Evolutionary conservation across 2,888 invertebrate species (phyloP).

Genomic region (Diogma glabrata): DNA sequence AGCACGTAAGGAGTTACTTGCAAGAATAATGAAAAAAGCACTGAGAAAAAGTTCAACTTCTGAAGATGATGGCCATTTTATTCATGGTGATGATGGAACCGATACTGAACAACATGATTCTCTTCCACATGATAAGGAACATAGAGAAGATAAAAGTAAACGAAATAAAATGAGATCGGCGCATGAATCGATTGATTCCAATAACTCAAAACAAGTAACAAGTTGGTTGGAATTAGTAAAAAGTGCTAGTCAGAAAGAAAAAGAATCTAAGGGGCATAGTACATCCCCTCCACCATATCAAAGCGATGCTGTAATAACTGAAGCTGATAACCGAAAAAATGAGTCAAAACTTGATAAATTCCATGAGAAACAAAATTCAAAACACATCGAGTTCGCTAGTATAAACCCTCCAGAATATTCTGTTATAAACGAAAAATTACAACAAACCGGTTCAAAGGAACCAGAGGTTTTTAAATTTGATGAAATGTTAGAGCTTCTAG

Average conservation of each 20-base stretch:
- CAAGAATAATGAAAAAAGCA: constrained; percentile 36
- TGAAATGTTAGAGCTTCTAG: constrained; percentile 13
- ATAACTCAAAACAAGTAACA: constrained; percentile 5
- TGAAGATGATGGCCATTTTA: constrained; percentile 39
- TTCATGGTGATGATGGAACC: constrained; percentile 48
- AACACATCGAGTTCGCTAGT: constrained; percentile 20
- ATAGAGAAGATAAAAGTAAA: constrained; percentile 15
- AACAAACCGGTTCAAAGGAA: constrained; percentile 17
- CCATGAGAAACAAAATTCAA: constrained; percentile 30
- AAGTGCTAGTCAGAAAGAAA: constrained; percentile 20
- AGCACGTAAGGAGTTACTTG: constrained; percentile 34
- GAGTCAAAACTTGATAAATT: too few relatives aligned
- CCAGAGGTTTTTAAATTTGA: constrained; percentile 32
- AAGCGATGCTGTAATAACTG: not conserved
- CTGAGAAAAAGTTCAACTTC: constrained; percentile 45
- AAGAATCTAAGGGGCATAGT: constrained; percentile 19
- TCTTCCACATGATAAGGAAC: constrained; percentile 46
- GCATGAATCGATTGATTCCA: not conserved
- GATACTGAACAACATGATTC: constrained; percentile 62
- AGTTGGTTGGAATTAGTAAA: not conserved
- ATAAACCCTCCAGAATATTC: constrained; percentile 1
- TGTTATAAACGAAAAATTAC: constrained; percentile 6
- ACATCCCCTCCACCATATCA: not conserved
- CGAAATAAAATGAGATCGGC: not conserved
- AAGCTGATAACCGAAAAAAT: constrained; percentile 1